Evolutionary conservation across 2,888 invertebrate species (phyloP), one percentile per base, ranked within the genome.

Genomic region (Camponotus fellah): DNA sequence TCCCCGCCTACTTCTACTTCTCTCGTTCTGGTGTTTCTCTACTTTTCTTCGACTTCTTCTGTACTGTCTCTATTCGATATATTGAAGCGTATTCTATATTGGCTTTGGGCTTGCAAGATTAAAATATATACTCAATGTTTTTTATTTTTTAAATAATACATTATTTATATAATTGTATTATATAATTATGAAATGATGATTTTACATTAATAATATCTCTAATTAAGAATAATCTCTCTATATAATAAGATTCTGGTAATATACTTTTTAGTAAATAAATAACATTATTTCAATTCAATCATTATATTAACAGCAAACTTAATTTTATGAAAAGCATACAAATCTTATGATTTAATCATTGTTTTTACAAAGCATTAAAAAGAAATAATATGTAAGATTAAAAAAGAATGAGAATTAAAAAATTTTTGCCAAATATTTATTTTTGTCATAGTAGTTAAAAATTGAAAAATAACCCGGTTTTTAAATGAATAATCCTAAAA

Each of bases 11-110:
- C 49, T 46, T n/a, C 53, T 17, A 21, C 68, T 32, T 32, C 32
- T 56, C 71, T 60, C 17, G 26, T 58, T 34, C 64, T 37, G 34
- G 10, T 53, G 72, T 71, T 77, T 79, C 79, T 79, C 79, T 43
- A 43, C 60, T 71, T 80, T 80, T 37, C 49, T 80, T 60, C 34
- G 17, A 17, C 71, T 60, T 4, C 65, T 53, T n/a, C n/a, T 53
- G 32, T 53, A 58, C 71, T 71, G 49, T 65, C 76, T 76, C 75
- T 21, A 71, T 79, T 79, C 71, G 34, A 60, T 34, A 46, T 80
- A 60, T 37, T 26, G 34, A 21, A 60, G 26, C 32, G 10, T 66
- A 43, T 56, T 37, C 21, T 69, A 26, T 69, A 60, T 12, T 58
- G 46, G 60, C 46, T 60, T 40, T 32, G 49, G 8, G 1, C 17